Conservation (phyloP, 2,888 invertebrate species). For the Archips xylosteana region DNA sequence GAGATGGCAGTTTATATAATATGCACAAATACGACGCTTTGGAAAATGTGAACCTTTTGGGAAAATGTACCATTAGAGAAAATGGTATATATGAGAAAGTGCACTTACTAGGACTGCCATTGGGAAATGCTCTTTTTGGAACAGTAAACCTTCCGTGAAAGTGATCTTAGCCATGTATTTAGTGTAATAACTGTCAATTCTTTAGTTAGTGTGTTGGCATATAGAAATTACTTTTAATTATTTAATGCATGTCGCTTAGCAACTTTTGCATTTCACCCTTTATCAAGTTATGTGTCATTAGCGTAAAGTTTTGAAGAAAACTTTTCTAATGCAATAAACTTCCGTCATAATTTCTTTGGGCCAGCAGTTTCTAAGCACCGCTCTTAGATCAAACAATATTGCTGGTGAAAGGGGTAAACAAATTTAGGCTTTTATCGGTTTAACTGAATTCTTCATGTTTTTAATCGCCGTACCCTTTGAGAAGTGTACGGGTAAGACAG, state of each 20-base stretch:
- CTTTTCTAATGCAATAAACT: slow-evolving; percentile 8
- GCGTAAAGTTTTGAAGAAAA: background rate
- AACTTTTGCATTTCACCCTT: background rate
- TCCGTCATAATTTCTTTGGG: background rate
- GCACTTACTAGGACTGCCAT: too few relatives aligned
- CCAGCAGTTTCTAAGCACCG: slow-evolving; percentile 9
- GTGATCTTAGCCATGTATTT: too few relatives aligned
- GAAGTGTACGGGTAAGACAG: background rate
- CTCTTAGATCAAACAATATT: slow-evolving; percentile 16
- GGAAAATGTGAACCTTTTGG: too few relatives aligned
- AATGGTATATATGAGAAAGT: too few relatives aligned
- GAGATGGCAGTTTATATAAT: too few relatives aligned
- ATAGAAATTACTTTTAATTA: too few relatives aligned
- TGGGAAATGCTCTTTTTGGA: too few relatives aligned
- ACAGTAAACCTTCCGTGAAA: too few relatives aligned
- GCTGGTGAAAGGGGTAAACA: slow-evolving; percentile 24
- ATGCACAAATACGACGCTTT: too few relatives aligned
- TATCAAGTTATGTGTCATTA: background rate
- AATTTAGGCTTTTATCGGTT: slow-evolving; percentile 17
- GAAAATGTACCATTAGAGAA: too few relatives aligned
- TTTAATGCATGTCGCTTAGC: background rate
- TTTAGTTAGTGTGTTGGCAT: too few relatives aligned
- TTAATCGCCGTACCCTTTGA: slow-evolving; percentile 6
- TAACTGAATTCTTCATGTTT: slow-evolving; percentile 25
- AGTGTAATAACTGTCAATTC: too few relatives aligned